Conservation (phyloP, 1,140 invertebrate species). For the Bemisia tabaci region DNA sequence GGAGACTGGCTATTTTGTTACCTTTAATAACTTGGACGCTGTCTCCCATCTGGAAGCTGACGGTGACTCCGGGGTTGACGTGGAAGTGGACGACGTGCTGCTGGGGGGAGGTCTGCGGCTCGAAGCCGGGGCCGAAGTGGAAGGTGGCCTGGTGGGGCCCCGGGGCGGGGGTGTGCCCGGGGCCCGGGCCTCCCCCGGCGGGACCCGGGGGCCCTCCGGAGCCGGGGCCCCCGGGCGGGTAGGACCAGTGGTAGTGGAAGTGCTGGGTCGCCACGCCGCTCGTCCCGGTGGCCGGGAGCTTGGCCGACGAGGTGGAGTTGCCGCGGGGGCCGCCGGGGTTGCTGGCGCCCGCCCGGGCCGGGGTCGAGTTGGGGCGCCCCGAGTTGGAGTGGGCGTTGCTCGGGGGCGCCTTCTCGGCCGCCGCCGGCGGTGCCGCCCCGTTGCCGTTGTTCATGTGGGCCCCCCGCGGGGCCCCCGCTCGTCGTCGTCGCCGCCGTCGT, state of each 20-base stretch:
- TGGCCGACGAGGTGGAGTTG: slow-evolving; percentile 15
- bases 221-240: slow-evolving; percentile 18
- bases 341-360: too few relatives aligned
- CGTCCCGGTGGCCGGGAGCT: slow-evolving; percentile 9
- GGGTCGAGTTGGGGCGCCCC: too few relatives aligned
- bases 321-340: slow-evolving; percentile 8
- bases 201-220: slow-evolving; percentile 20
- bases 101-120: slow-evolving; percentile 31
- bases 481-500: slow-evolving; percentile 3
- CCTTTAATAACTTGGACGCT: slow-evolving; percentile 49
- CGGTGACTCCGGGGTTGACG: slow-evolving; percentile 51
- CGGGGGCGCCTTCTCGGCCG: neutral
- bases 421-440: neutral
- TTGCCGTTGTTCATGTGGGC: neutral
- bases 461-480: slow-evolving; percentile 23
- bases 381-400: too few relatives aligned
- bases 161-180: slow-evolving; percentile 15
- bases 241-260: slow-evolving; percentile 31
- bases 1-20: too few relatives aligned
- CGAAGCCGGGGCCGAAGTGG: slow-evolving; percentile 37
- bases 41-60: slow-evolving; percentile 48
- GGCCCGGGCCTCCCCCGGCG: slow-evolving; percentile 16
- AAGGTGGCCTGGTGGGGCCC: slow-evolving; percentile 29
- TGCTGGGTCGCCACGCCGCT: slow-evolving; percentile 26
- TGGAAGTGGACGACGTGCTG: slow-evolving; percentile 52